A percentile compares a stretch with the other conserved stretches of the same genome.
Conservation (phyloP, 2,888 invertebrate species). For the Parthenolecanium corni region DNA sequence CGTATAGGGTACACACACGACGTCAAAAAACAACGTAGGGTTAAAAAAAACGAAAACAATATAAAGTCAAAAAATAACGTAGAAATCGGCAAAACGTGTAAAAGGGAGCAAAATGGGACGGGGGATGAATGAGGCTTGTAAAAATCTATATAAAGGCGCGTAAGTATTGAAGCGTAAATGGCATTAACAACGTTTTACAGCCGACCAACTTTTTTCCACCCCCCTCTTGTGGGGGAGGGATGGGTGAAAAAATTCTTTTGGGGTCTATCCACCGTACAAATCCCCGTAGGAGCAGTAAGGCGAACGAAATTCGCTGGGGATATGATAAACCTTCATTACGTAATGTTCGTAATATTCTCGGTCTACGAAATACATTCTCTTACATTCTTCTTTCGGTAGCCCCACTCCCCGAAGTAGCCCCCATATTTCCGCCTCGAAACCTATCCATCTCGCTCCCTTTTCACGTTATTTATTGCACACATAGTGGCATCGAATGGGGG, state of each 20-base stretch:
- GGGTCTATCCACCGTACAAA: slow-evolving; percentile 8
- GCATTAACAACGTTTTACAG: slow-evolving; percentile 23
- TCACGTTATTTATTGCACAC: not conserved
- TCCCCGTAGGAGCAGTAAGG: slow-evolving; percentile 17
- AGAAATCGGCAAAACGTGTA: slow-evolving; percentile 6
- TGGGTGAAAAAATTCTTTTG: not conserved
- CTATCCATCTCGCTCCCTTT: no score
- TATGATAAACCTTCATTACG: slow-evolving; percentile 25
- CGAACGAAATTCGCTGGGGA: slow-evolving; percentile 23
- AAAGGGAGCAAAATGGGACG: not conserved
- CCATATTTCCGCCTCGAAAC: no score
- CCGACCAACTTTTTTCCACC: not conserved
- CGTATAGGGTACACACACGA: no score
- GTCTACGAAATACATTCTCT: slow-evolving; percentile 19
- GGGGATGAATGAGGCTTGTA: not conserved
- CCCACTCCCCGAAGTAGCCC: no score
- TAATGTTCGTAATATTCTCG: slow-evolving; percentile 16
- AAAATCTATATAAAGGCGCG: slow-evolving; percentile 5
- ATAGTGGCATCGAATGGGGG: not conserved
- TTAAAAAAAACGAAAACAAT: not conserved
- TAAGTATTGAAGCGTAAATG: slow-evolving; percentile 21
- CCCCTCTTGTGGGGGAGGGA: not conserved
- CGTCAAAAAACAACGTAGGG: not conserved
- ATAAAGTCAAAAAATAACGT: slow-evolving; percentile 11
- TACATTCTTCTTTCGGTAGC: slow-evolving; percentile 8